A percentile compares a stretch with the other conserved stretches of the same genome.
Conservation (phyloP, 2,113 vertebrate species). For the Colossoma macropomum region DNA sequence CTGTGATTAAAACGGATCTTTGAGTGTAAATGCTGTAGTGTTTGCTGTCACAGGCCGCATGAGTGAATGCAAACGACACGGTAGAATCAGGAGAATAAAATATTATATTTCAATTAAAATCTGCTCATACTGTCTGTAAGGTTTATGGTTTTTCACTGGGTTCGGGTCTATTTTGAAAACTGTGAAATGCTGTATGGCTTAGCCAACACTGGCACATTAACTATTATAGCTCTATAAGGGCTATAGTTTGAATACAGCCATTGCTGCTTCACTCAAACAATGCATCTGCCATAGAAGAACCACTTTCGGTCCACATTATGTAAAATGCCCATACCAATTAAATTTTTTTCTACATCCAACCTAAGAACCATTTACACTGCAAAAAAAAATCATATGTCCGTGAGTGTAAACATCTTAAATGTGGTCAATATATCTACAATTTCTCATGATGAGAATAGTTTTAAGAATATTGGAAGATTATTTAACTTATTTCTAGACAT, state of each 20-base stretch:
- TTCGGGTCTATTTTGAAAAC: neutral
- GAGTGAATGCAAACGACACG: neutral
- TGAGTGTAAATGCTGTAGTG: slow-evolving; percentile 70
- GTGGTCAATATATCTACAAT: too few species aligned
- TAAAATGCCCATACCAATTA: too few species aligned
- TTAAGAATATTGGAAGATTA: too few species aligned
- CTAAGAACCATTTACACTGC: too few species aligned
- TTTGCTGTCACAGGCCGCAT: slow-evolving; percentile 51
- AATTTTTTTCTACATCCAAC: too few species aligned
- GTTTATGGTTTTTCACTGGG: neutral
- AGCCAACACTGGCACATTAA: neutral
- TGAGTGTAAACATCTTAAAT: too few species aligned
- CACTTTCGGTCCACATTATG: too few species aligned
- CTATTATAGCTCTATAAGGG: neutral
- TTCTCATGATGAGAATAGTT: too few species aligned
- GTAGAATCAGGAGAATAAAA: neutral
- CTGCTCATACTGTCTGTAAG: neutral
- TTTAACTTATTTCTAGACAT: too few species aligned
- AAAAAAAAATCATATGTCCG: too few species aligned
- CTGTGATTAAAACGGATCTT: slow-evolving; percentile 30
- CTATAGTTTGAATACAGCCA: neutral
- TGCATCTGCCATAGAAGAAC: neutral
- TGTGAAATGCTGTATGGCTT: neutral
- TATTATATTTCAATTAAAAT: neutral
- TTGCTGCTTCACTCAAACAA: neutral